Evolutionary conservation across 2,113 vertebrate species (phyloP), one percentile per base, ranked within the genome.

Genomic region (Salvator merianae): DNA sequence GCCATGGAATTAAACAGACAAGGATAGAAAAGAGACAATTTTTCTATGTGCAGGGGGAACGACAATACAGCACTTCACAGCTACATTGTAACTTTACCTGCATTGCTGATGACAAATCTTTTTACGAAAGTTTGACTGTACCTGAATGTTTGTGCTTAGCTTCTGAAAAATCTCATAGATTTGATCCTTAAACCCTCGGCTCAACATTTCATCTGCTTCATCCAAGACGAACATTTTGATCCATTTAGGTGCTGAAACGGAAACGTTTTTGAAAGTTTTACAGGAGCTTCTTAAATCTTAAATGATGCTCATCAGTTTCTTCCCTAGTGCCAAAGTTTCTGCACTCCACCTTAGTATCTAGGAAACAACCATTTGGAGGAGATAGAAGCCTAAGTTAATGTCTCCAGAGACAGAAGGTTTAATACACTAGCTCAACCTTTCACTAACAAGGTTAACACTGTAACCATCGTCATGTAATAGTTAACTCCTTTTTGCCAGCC

Each of bases 221-320:
- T 99, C 99, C 95, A 99, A 95, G 92, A 99, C 99, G 92, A 99
- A 99, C 99, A 99, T 99, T 95, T 99, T 99, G 94, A 99, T 99
- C 94, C 96, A 98, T 94, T 98, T 99, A 22, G 98, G 97, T 75
- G 97, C 99, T 99, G 88, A 28, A 81, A 65, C 82, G 71, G 0
- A 0, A 68, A 0, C 0, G 75, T 18, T 0, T n/a, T 55, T 5
- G 24, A 26, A 0, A 86, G 8, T 0, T 53, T 79, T 72, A 40
- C 32, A 40, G 22, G n/a, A 5, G 38, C 14, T 6, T 20, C 9
- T 66, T 7, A 22, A 79, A 53, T 53, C 50, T 53, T 14, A 53
- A 43, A n/a, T 1, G 22, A 10, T 22, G 1, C 30, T 6, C 4
- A 59, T 20, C 3, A 10, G 34, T 7, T 53, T 50, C 66, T 55